Conservation (phyloP, 2,888 invertebrate genomes). For the Chrysina gloriosa region DNA sequence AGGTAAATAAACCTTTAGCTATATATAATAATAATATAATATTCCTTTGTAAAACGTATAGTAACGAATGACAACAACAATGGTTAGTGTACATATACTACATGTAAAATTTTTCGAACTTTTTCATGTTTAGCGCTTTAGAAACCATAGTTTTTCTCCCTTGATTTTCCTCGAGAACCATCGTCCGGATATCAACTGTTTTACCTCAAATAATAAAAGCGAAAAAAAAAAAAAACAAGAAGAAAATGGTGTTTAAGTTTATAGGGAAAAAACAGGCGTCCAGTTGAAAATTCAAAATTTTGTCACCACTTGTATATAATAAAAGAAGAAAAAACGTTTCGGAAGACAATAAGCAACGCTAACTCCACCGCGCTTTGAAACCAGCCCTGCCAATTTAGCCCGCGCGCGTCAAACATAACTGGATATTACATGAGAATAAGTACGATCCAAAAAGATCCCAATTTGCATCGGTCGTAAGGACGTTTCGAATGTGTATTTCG, state of each 20-base stretch:
- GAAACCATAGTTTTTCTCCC: neutral
- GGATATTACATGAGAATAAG: too few species aligned
- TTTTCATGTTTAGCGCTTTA: slow-evolving; percentile 32
- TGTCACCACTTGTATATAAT: too few species aligned
- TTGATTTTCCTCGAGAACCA: neutral
- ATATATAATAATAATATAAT: neutral
- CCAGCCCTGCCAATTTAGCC: too few species aligned
- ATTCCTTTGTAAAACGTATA: too few species aligned
- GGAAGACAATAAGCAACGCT: slow-evolving; percentile 54
- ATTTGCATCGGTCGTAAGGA: too few species aligned
- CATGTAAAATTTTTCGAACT: slow-evolving; percentile 21
- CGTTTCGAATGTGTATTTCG: too few species aligned
- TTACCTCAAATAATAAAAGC: neutral
- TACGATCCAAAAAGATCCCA: too few species aligned
- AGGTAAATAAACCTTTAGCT: neutral
- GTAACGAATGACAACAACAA: slow-evolving; percentile 11
- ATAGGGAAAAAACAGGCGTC: neutral
- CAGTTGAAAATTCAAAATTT: slow-evolving; percentile 38
- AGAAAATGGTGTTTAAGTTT: neutral
- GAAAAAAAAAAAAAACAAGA: neutral
- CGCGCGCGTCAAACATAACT: too few species aligned
- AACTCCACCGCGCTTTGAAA: slow-evolving; percentile 42
- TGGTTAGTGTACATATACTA: slow-evolving; percentile 8
- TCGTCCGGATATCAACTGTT: neutral
- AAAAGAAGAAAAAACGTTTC: too few species aligned